Base-by-base conservation (phyloP, 1,140 invertebrate species). In the Sitophilus oryzae region DNA sequence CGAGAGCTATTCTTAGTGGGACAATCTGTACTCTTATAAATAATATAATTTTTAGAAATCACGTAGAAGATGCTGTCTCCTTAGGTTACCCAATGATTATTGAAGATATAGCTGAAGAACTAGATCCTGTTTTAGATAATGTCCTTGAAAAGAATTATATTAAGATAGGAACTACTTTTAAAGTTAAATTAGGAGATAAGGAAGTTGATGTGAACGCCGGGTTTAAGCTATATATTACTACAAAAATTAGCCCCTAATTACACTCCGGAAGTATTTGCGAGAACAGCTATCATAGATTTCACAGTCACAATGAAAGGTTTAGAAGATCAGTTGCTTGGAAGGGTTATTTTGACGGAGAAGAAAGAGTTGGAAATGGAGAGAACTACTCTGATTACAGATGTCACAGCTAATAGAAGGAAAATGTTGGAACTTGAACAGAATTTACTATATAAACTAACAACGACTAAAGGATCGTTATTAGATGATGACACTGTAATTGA, bases 281-380 rank as follows among this genome's bases (percentile, higher is more conserved):
- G 88, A 54, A 88, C 89, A 0, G 86, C 88, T n/a, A 85, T 95
- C 52, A 93, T 95, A 62, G 92, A 96, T 71, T 96, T 96, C 68
- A 93, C 91, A 30, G 92, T 96, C 1, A 95, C 91, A 0, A 88
- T 92, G 80, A 90, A 91, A 76, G 85, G 91, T 54, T 73, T 95
- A 35, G 92, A 95, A 73, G 91, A 95, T 73, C 92, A 96, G 71
- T 69, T 96, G 14, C 72, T 96, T 15, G 91, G 88, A 44, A 77
- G 91, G 52, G 91, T 95, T 0, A 95, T 96, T 65, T 73, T 91
- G n/a, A 87, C 83, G 9, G 93, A 95, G 68, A 92, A 91, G 66
- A 80, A 82, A 46, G 92, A 96, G 67, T 75, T 96, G 56, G 92
- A 96, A 72, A 81, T 81, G 8, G 91, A 95, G 71, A 78, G 90